These are phyloP conservation scores for Drosophila tristis DNA, from an alignment of 1,140 invertebrate species.

Conservation along the genomic window DNA sequence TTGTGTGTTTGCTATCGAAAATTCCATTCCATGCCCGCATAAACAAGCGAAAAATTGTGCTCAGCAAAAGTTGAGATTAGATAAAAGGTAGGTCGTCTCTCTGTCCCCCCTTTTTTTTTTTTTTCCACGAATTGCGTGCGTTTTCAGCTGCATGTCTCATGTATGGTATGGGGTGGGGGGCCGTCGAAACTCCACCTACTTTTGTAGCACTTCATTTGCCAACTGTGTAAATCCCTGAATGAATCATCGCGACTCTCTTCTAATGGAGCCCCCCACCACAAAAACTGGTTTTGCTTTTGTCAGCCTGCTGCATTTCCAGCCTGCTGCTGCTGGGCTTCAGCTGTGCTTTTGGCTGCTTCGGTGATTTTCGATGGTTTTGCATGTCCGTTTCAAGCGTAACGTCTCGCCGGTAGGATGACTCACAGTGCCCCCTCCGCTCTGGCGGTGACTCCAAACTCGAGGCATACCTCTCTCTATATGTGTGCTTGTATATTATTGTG, in stretches of 20 bases:
- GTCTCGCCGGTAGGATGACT: slow-evolving; percentile 52
- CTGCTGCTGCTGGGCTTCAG: slow-evolving; percentile 15
- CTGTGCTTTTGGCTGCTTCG: slow-evolving; percentile 42
- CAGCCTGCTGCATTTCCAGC: slow-evolving; percentile 24
- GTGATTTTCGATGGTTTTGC: slow-evolving; percentile 50
- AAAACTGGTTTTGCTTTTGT: slow-evolving; percentile 65
- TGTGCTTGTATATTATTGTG: slow-evolving; percentile 5
- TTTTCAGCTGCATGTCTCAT: slow-evolving; percentile 5
- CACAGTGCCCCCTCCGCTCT: slow-evolving; percentile 11
- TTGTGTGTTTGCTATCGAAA: slow-evolving; percentile 52
- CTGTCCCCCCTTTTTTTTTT: slow-evolving; percentile 22
- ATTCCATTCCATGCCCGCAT: slow-evolving; percentile 41
- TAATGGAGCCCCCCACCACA: slow-evolving; percentile 36
- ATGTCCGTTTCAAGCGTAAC: slow-evolving; percentile 59
- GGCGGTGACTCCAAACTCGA: slow-evolving; percentile 27
- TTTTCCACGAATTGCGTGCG: slow-evolving; percentile 51
- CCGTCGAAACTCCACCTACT: background rate
- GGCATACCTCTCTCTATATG: slow-evolving; percentile 25
- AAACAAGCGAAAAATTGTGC: slow-evolving; percentile 29
- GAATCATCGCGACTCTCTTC: slow-evolving; percentile 48
- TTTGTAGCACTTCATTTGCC: slow-evolving; percentile 24
- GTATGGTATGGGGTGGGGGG: background rate
- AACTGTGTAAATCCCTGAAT: slow-evolving; percentile 15
- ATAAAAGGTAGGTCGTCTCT: slow-evolving; percentile 18
- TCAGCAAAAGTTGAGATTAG: slow-evolving; percentile 17